Evolutionary conservation across 2,888 invertebrate genomes (phyloP).

Genomic region (Conchocele bisecta): DNA sequence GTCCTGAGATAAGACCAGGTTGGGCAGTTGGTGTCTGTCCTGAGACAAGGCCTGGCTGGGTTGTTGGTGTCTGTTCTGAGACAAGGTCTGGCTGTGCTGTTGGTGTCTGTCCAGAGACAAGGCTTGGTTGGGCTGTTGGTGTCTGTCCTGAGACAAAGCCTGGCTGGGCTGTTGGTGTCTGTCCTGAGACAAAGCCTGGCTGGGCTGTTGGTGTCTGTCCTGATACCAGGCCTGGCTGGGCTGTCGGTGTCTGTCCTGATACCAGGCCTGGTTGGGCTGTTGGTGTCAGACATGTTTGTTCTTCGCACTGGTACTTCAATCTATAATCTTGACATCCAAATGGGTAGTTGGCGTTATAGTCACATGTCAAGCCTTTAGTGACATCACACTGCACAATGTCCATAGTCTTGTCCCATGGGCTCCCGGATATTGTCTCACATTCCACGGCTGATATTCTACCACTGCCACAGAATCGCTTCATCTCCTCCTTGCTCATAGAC

Average conservation of each 20-base stretch:
- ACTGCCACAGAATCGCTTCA: slow-evolving; percentile 62
- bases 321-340: slow-evolving; percentile 74
- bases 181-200: not conserved
- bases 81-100: slow-evolving; percentile 12
- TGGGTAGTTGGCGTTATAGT: slow-evolving; percentile 67
- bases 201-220: not conserved
- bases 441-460: slow-evolving; percentile 70
- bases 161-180: slow-evolving; percentile 4
- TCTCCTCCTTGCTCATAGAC: slow-evolving; percentile 55
- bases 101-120: slow-evolving; percentile 11
- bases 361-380: slow-evolving; percentile 89
- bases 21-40: slow-evolving; percentile 37
- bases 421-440: slow-evolving; percentile 67
- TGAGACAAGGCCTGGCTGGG: not conserved
- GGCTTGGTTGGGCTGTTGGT: slow-evolving; percentile 4
- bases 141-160: not conserved
- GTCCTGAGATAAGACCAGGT: slow-evolving; percentile 10
- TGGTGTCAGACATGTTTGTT: slow-evolving; percentile 34
- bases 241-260: not conserved
- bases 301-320: slow-evolving; percentile 72
- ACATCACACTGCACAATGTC: slow-evolving; percentile 81
- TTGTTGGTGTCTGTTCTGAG: not conserved
- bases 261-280: not conserved
- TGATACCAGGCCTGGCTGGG: not conserved
- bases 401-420: slow-evolving; percentile 56